These are phyloP conservation scores for Bellardia bayeri DNA, from an alignment of 2,888 invertebrate genomes.

Conservation along the genomic window DNA sequence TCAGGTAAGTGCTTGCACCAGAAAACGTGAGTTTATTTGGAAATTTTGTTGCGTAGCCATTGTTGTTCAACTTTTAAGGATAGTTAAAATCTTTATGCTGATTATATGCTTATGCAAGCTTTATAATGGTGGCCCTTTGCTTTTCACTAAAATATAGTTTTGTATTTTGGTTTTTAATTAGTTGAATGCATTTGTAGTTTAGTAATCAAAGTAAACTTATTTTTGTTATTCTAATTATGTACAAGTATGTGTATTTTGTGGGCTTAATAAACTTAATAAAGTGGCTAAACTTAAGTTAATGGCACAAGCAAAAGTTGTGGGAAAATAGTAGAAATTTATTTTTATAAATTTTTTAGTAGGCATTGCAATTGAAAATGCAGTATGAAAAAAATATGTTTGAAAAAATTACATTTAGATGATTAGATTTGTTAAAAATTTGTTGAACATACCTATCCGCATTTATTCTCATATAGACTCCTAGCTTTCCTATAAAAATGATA, in stretches of 20 bases:
- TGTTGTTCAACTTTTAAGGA: neutral
- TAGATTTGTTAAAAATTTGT: no score
- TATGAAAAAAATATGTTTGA: no score
- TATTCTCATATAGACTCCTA: no score
- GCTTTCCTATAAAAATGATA: no score
- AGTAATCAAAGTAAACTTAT: neutral
- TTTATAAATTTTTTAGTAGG: no score
- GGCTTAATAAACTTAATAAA: neutral
- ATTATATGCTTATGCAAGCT: neutral
- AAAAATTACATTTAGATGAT: no score
- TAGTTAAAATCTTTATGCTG: neutral
- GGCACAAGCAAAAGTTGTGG: neutral
- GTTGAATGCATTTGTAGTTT: neutral
- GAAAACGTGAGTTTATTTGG: neutral
- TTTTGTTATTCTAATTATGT: neutral
- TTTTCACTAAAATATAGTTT: neutral
- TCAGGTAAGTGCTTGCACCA: conserved; percentile 85
- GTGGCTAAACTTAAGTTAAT: neutral
- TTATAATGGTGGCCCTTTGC: neutral
- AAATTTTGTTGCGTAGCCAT: neutral
- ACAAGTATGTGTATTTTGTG: neutral
- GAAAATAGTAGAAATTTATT: neutral
- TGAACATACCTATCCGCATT: no score
- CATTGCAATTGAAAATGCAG: no score
- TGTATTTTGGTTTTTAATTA: neutral